phyloP scores from a whole-genome alignment of 2,888 invertebrate genomes.

The Ormyrus nitidulus region DNA sequence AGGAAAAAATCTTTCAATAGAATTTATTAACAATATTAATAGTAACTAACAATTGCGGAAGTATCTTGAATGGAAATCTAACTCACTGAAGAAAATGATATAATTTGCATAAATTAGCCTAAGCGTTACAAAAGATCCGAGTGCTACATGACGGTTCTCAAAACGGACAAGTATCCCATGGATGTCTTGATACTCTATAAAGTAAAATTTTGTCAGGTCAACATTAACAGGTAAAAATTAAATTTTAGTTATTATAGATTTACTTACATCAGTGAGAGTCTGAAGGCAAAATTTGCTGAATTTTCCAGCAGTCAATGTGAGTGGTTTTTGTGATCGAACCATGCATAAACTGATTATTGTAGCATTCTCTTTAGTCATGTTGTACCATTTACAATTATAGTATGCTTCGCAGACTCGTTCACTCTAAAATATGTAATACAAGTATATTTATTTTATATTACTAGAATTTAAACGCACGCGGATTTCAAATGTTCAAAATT shows the following conservation, averaged over 20 bases:
- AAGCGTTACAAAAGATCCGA: too few relatives aligned
- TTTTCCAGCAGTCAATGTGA: constrained; percentile 7
- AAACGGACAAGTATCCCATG: constrained; percentile 21
- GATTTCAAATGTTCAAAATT: too few relatives aligned
- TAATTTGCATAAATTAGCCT: too few relatives aligned
- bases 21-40: not conserved
- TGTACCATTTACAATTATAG: not conserved
- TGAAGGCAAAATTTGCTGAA: constrained; percentile 5
- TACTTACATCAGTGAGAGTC: constrained; percentile 15
- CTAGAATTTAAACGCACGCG: too few relatives aligned
- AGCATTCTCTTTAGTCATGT: not conserved
- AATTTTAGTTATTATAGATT: not conserved
- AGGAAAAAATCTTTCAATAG: too few relatives aligned
- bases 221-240: not conserved
- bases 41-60: too few relatives aligned
- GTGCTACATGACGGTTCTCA: not conserved
- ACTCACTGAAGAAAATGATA: too few relatives aligned
- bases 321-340: not conserved
- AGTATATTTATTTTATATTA: too few relatives aligned
- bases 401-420: not conserved
- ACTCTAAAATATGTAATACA: not conserved
- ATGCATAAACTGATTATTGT: not conserved
- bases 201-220: too few relatives aligned
- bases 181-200: constrained; percentile 6
- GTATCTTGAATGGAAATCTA: too few relatives aligned